Base-by-base conservation (phyloP, 1,140 invertebrate genomes). In the Atta colombica region DNA sequence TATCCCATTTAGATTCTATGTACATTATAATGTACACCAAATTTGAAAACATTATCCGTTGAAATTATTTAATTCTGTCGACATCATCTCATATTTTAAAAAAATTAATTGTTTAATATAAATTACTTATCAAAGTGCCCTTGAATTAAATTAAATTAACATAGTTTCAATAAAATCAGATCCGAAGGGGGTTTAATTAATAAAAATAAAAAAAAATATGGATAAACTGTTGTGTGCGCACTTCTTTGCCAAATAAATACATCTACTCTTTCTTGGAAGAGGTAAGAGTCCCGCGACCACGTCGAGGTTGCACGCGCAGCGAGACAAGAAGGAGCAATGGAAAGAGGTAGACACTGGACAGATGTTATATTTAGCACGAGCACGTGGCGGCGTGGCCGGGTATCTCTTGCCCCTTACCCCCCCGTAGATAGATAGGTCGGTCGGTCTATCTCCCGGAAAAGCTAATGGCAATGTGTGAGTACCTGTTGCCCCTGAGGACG, bases 291-390 rank as follows among this genome's bases (percentile, higher is more conserved):
- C 39, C 51, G 55, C 53, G 78, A 28, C 8, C 66, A 16, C 65
- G 39, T 25, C 28, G 14, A 49, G 35, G 58, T 49, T 68, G 63
- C 77, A 60, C 77, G 77, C 61, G 60, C 66, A 14, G 35, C 39
- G 69, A 75, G 60, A 75, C 80, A 6, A 61, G 68, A 45, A 82
- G 65, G 35, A 58, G 49, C 77, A 58, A 28, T 45, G 28, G 60
- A 51, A 78, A 86, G 77, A 71, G 39, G 89, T 87, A 89, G 88
- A 91, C 91, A 88, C 71, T 86, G 58, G 84, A 80, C 88, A 82
- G 81, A 84, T 77, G 84, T 89, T 93, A 93, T 93, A 93, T 93
- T 93, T 93, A 93, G 89, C 87, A 35, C 74, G 91, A 93, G 91
- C 92, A 93, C 92, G 92, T 93, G 92, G 86, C 77, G 35, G 49